Conservation (phyloP, 2,113 vertebrate genomes). For the Circaetus gallicus region DNA sequence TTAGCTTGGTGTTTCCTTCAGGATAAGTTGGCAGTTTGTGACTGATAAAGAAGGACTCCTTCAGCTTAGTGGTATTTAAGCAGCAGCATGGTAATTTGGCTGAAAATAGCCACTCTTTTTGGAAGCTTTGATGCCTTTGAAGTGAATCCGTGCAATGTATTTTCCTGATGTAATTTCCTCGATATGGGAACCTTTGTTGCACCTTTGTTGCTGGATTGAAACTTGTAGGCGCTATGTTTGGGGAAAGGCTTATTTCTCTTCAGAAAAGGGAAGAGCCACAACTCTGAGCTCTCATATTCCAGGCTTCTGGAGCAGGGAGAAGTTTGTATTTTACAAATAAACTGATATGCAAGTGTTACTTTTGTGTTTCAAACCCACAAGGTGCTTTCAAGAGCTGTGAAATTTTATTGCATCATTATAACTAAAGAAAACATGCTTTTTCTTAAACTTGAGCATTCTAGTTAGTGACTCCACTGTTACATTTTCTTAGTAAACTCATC, state of each 20-base stretch:
- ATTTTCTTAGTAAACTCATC: neutral
- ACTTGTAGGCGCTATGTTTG: neutral
- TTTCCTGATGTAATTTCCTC: neutral
- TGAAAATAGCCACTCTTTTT: neutral
- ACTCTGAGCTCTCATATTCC: accelerated
- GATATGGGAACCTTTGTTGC: neutral
- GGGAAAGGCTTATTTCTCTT: neutral
- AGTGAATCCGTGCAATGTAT: neutral
- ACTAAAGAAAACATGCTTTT: neutral
- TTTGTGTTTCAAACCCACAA: neutral
- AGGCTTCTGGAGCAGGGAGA: neutral
- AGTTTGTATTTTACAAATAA: neutral
- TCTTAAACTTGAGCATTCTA: neutral
- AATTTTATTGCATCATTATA: neutral
- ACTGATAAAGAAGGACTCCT: neutral
- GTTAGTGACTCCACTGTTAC: neutral
- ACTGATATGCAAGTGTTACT: neutral
- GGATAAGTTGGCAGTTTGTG: neutral
- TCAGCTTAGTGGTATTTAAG: neutral
- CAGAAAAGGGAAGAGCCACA: neutral
- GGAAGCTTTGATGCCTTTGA: neutral
- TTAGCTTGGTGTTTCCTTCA: neutral
- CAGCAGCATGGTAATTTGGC: neutral
- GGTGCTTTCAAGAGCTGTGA: neutral
- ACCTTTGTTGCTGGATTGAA: neutral